Evolutionary conservation across 2,888 invertebrate species (phyloP).

Genomic region (Chaetogeoica ovagalla): DNA sequence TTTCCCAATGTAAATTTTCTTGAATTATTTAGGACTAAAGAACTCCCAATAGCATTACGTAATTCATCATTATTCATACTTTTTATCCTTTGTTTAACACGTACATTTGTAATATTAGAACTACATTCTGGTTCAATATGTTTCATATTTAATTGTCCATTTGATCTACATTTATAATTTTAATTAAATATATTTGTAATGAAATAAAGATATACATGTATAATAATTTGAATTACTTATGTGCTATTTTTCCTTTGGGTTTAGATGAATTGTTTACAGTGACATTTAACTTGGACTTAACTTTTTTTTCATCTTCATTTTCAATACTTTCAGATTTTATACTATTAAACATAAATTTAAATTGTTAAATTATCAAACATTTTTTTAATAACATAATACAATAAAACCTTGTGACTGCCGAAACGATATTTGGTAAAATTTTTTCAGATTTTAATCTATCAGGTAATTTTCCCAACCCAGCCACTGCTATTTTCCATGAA

Average conservation of each 20-base stretch:
- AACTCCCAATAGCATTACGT: background rate
- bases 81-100: background rate
- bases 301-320: slow-evolving; percentile 8
- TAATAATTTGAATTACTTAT: slow-evolving; percentile 14
- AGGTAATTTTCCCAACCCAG: slow-evolving; percentile 23
- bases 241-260: background rate
- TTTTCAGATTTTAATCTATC: slow-evolving; percentile 21
- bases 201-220: background rate
- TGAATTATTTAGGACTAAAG: background rate
- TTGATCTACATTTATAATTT: slow-evolving; percentile 18
- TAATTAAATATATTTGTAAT: background rate
- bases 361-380: background rate
- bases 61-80: background rate
- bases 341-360: background rate
- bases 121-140: background rate
- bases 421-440: too few relatives aligned
- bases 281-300: slow-evolving; percentile 3
- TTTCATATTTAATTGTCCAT: background rate
- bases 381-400: background rate
- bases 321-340: background rate
- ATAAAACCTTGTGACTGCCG: background rate
- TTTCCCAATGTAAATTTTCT: background rate
- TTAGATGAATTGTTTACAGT: background rate
- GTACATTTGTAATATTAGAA: background rate
- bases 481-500: slow-evolving; percentile 36